phyloP scores from a whole-genome alignment of 35 echinoderm and acorn worm species.

The Heliocidaris tuberculata region DNA sequence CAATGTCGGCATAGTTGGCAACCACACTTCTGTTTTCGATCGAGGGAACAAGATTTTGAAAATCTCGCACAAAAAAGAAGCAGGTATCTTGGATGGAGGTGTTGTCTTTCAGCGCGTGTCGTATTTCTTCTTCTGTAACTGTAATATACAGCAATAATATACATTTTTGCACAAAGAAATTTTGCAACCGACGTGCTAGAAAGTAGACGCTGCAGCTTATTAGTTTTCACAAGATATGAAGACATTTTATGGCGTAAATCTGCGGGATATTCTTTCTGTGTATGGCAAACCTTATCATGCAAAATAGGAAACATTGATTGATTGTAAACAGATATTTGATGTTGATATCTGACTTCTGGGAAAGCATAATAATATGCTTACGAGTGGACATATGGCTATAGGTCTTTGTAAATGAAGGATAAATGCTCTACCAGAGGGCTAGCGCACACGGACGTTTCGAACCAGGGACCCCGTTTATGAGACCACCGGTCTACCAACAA shows the following conservation, averaged over 20 bases:
- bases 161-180: background rate
- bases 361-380: too few species aligned
- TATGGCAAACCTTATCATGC: too few species aligned
- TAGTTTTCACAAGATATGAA: background rate
- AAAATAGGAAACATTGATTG: too few species aligned
- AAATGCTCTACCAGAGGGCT: too few species aligned
- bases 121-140: conserved; percentile 80
- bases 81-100: conserved; percentile 44
- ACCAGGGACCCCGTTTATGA: too few species aligned
- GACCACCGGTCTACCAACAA: too few species aligned
- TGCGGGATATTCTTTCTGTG: too few species aligned
- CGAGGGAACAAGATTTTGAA: conserved; percentile 48
- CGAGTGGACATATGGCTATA: too few species aligned
- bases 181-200: background rate
- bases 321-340: too few species aligned
- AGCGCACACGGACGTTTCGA: too few species aligned
- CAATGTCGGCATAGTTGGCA: conserved; percentile 49
- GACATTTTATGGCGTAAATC: background rate
- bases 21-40: background rate
- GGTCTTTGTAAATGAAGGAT: too few species aligned
- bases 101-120: conserved; percentile 56
- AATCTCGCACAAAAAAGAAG: conserved; percentile 72
- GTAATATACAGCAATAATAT: conserved; percentile 4
- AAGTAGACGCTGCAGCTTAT: background rate
- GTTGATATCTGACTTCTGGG: too few species aligned